Conservation (phyloP, 2,888 invertebrate species). For the Lasiommata megera region DNA sequence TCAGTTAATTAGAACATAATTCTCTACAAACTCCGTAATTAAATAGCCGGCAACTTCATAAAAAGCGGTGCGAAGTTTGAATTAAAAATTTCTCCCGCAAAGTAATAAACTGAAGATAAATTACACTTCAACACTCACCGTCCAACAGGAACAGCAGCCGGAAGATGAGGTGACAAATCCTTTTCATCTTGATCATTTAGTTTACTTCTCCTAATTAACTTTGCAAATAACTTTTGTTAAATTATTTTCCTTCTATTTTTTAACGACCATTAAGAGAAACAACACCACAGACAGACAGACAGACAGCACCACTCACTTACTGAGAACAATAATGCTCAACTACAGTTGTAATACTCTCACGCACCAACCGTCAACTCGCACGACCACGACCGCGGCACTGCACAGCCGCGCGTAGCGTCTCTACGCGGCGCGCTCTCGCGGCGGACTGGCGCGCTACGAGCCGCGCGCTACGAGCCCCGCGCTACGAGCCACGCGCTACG, state of each 20-base stretch:
- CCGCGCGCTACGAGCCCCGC: neutral
- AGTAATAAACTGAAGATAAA: slow-evolving; percentile 17
- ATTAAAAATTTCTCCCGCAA: slow-evolving; percentile 20
- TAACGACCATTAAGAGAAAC: slow-evolving; percentile 10
- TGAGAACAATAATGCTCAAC: neutral
- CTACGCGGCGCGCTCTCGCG: slow-evolving; percentile 30
- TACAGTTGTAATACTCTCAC: slow-evolving; percentile 7
- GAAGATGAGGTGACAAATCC: slow-evolving; percentile 71
- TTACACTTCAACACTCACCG: slow-evolving; percentile 45
- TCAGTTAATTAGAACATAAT: slow-evolving; percentile 31
- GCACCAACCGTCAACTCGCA: slow-evolving; percentile 15
- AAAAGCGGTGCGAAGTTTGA: slow-evolving; percentile 24
- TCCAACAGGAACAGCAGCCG: slow-evolving; percentile 68
- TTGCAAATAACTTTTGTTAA: slow-evolving; percentile 7
- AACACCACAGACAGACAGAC: slow-evolving; percentile 24
- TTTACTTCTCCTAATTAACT: slow-evolving; percentile 40
- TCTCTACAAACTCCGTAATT: slow-evolving; percentile 29
- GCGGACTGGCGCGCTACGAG: slow-evolving; percentile 28
- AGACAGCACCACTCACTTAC: slow-evolving; percentile 21
- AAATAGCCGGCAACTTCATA: slow-evolving; percentile 25
- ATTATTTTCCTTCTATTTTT: slow-evolving; percentile 10
- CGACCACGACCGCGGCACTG: slow-evolving; percentile 7
- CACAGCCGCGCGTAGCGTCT: slow-evolving; percentile 18
- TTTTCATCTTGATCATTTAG: slow-evolving; percentile 66
- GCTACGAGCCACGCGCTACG: slow-evolving; percentile 31